Conservation (phyloP, 2,888 invertebrate genomes). For the Synergus laeviventris region DNA sequence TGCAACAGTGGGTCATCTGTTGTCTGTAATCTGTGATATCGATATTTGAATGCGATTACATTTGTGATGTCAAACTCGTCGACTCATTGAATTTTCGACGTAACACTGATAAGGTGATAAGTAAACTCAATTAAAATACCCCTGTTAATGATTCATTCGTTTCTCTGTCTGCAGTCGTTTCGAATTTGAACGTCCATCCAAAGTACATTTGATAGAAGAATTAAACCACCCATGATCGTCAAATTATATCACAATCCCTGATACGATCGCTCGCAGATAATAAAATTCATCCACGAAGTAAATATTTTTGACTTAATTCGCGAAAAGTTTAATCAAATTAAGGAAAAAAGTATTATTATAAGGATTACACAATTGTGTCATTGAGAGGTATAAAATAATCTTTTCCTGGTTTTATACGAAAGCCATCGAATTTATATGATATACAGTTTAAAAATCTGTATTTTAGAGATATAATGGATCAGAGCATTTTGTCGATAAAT, state of each 20-base stretch:
- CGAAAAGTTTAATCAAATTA: neutral
- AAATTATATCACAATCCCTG: neutral
- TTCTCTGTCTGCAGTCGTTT: neutral
- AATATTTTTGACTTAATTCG: neutral
- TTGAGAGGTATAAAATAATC: too few species aligned
- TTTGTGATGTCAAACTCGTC: neutral
- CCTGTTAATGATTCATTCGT: slow-evolving; percentile 11
- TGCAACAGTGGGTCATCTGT: too few species aligned
- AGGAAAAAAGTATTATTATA: neutral
- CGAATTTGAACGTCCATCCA: neutral
- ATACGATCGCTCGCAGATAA: neutral
- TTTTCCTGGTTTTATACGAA: too few species aligned
- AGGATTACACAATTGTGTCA: too few species aligned
- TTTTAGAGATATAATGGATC: too few species aligned
- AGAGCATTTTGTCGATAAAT: slow-evolving; percentile 5
- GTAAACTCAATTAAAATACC: neutral
- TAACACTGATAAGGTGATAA: neutral
- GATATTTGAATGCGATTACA: neutral
- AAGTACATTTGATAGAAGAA: slow-evolving; percentile 5
- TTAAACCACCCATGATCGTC: neutral
- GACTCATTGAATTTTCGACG: slow-evolving; percentile 13
- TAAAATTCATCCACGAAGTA: neutral
- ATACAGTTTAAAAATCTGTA: neutral
- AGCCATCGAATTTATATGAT: neutral
- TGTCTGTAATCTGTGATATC: too few species aligned